Evolutionary conservation across 2,797 vertebrate genomes (phyloP), one percentile per base, ranked within the genome.

Genomic region (Geotrypetes seraphini): DNA sequence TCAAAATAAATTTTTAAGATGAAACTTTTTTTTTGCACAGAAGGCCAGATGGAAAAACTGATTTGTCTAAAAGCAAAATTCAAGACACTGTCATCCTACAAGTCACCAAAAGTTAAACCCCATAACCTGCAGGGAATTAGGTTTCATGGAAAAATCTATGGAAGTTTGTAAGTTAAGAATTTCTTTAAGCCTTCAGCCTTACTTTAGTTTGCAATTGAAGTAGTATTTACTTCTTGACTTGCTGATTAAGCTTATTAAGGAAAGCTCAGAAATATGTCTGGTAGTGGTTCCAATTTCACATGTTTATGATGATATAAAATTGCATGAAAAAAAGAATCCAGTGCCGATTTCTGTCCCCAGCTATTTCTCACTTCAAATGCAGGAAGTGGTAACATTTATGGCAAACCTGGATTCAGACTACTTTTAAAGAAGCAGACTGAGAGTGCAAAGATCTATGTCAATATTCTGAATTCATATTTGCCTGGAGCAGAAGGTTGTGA

Each of bases 381-480:
- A 47, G 50, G 60, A 54, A 71, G 65, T 49, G 64, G 42, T 36
- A n/a, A n/a, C n/a, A 39, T n/a, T 31, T 50, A 45, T 41, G 44
- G 30, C 60, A 55, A 70, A 56, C 58, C 54, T 52, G 43, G 47
- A 48, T 61, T 67, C 72, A 53, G 60, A 49, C 50, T 22, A 54
- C 77, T 52, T 73, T 69, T 59, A 53, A 69, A 64, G 52, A 60
- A 67, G 57, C 42, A 48, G 39, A 33, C 43, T 8, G 53, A 50
- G 58, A 72, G 63, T 63, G 51, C 53, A 65, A 63, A 71, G 67
- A 74, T 69, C 57, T 63, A 63, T 70, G 78, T 73, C 74, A 81
- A 75, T 68, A 78, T 81, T 81, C 71, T 78, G 78, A 84, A 79
- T 88, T 86, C 81, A 59, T 78, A 83, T 73, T 87, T 76, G 63